Evolutionary conservation across 2,888 invertebrate species (phyloP).

Genomic region (Sesia bembeciformis): DNA sequence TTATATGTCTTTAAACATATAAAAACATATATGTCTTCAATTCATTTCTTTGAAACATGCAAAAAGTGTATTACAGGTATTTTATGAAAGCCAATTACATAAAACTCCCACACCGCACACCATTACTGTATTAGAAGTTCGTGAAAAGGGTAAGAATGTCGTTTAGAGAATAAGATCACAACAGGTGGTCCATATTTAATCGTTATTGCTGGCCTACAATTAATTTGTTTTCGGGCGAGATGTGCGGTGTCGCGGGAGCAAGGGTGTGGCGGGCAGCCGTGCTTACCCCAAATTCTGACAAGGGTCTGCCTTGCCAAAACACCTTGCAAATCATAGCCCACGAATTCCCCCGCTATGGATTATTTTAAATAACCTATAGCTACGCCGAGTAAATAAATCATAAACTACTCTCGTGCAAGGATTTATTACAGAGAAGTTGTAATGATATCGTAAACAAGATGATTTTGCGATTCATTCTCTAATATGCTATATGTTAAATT

Average conservation of each 20-base stretch:
- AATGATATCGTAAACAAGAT: no score
- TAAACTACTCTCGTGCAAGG: no score
- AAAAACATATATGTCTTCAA: no score
- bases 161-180: conserved; percentile 19
- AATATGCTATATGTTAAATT: no score
- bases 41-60: no score
- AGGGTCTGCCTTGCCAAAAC: conserved; percentile 47
- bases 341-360: neutral
- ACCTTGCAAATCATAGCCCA: conserved; percentile 11
- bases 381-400: no score
- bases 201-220: conserved; percentile 44
- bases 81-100: no score
- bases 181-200: conserved; percentile 58
- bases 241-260: conserved; percentile 23
- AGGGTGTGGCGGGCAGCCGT: conserved; percentile 12
- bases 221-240: conserved; percentile 25
- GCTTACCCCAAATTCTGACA: conserved; percentile 22
- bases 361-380: no score
- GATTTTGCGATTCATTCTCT: no score
- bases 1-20: no score
- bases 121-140: neutral
- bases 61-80: no score
- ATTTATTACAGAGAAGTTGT: no score
- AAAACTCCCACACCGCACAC: neutral
- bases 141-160: conserved; percentile 9